A percentile compares a stretch with the other conserved stretches of the same genome.
Conservation (phyloP, 1,140 invertebrate species). For the Harpegnathos saltator region DNA sequence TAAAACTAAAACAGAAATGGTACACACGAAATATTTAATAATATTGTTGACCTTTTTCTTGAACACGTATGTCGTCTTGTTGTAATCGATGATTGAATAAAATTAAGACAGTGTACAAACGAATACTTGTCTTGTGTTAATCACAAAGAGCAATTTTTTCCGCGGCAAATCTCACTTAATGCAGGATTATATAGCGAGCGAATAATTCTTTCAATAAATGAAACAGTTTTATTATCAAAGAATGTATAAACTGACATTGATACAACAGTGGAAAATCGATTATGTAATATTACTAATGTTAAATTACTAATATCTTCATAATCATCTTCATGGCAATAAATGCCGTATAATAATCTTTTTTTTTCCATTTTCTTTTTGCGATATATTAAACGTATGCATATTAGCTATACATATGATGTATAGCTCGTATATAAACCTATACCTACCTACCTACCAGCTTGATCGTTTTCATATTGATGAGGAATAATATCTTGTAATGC, state of each 20-base stretch:
- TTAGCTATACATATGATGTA: too few species aligned
- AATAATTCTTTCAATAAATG: constrained; percentile 53
- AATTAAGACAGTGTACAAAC: constrained; percentile 80
- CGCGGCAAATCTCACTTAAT: neutral
- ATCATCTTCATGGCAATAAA: constrained; percentile 50
- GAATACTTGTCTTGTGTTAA: constrained; percentile 12
- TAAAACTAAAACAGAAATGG: constrained; percentile 80
- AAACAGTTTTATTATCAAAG: constrained; percentile 78
- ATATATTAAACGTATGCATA: constrained; percentile 48
- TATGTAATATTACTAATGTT: constrained; percentile 36
- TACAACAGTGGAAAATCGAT: constrained; percentile 62
- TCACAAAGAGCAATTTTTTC: neutral
- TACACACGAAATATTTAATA: constrained; percentile 84
- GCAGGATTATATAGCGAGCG: constrained; percentile 17
- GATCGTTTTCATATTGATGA: constrained; percentile 53
- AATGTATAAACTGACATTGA: constrained; percentile 27
- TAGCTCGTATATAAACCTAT: constrained; percentile 57
- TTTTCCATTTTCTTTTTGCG: constrained; percentile 29
- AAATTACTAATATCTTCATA: constrained; percentile 58
- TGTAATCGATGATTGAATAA: constrained; percentile 84
- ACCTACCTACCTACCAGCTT: constrained; percentile 56
- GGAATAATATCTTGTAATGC: constrained; percentile 64
- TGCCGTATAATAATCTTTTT: constrained; percentile 23
- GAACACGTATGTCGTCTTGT: constrained; percentile 82
- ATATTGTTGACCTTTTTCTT: constrained; percentile 84